phyloP scores from a whole-genome alignment of 23 tunicate species.

The Halocynthia roretzi region DNA sequence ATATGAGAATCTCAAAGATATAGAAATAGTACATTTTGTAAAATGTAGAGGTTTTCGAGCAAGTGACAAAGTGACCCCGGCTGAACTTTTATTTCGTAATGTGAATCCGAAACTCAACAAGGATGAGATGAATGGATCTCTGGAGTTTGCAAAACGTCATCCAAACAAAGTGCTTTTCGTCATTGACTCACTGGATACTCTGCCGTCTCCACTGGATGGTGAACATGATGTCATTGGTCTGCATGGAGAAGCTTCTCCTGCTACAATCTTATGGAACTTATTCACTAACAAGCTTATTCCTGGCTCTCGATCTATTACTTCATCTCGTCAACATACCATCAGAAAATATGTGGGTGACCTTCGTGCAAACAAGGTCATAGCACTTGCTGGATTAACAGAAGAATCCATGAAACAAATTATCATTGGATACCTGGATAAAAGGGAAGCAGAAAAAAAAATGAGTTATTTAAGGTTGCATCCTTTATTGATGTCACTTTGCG shows the following conservation, averaged over 20 bases:
- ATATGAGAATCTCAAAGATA: background rate
- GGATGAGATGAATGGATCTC: background rate
- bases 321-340: conserved; percentile 2
- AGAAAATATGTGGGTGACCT: background rate
- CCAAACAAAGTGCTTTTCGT: background rate
- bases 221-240: background rate
- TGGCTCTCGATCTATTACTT: background rate
- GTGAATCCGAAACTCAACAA: background rate
- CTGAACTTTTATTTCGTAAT: background rate
- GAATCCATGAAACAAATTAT: conserved; percentile 2
- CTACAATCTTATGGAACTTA: background rate
- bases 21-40: background rate
- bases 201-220: background rate
- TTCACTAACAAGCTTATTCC: background rate
- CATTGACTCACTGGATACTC: conserved; percentile 6
- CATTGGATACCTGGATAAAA: background rate
- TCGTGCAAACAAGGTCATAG: background rate
- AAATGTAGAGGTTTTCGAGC: background rate
- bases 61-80: background rate
- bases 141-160: conserved; percentile 4
- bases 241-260: background rate
- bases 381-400: conserved; percentile 5
- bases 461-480: background rate
- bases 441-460: conserved; percentile 3
- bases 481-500: background rate